phyloP scores from a whole-genome alignment of 2,888 invertebrate genomes.

The Parnassius orleans region DNA sequence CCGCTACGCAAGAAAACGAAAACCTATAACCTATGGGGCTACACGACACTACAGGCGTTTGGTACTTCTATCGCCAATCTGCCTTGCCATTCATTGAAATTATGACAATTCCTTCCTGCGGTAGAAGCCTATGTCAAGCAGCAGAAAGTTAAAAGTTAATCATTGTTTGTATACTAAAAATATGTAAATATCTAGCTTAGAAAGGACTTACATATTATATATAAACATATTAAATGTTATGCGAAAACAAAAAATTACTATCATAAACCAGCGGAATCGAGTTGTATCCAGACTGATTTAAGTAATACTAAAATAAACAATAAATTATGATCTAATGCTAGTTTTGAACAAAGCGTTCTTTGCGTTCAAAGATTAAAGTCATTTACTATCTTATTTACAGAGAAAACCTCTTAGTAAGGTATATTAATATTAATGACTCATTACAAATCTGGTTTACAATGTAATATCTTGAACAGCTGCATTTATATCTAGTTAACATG shows the following conservation, averaged over 20 bases:
- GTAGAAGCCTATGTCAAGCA: no score
- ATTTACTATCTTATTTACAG: conserved; percentile 26
- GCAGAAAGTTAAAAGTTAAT: no score
- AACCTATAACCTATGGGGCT: no score
- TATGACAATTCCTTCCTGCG: no score
- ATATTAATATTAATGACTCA: conserved; percentile 24
- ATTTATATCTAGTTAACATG: conserved; percentile 7
- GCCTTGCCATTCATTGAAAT: no score
- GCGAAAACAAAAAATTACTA: background rate
- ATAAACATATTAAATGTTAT: no score
- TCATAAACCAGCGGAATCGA: conserved; percentile 3
- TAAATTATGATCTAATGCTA: conserved; percentile 20
- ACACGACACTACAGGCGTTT: no score
- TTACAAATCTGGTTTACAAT: conserved; percentile 18
- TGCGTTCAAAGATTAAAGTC: conserved; percentile 21
- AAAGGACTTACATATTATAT: no score
- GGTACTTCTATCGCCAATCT: no score
- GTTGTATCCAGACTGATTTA: conserved; percentile 9
- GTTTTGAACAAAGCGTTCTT: conserved; percentile 18
- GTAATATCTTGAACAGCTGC: conserved; percentile 14
- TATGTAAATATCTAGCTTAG: no score
- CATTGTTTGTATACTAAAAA: no score
- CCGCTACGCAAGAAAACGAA: no score
- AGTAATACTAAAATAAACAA: conserved; percentile 8
- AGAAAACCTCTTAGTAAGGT: conserved; percentile 19